Evolutionary conservation across 1,140 invertebrate species (phyloP).

Genomic region (Cydia fagiglandana): DNA sequence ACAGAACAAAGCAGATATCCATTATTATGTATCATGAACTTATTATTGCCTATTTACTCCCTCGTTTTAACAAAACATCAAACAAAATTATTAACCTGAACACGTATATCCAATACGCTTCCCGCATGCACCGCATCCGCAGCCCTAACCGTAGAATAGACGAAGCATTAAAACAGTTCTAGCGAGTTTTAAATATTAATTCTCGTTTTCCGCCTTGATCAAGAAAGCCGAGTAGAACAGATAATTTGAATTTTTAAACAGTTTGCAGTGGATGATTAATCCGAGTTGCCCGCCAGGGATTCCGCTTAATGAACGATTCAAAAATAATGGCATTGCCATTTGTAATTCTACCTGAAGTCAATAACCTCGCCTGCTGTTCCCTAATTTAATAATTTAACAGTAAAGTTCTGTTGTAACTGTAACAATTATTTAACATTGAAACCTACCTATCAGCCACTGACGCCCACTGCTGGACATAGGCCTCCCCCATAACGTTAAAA

Average conservation of each 20-base stretch:
- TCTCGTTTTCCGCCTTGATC: slow-evolving; percentile 43
- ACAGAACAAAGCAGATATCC: no score
- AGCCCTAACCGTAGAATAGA: slow-evolving; percentile 9
- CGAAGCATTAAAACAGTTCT: slow-evolving; percentile 36
- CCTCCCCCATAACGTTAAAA: no score
- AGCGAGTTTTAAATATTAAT: slow-evolving; percentile 59
- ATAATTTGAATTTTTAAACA: slow-evolving; percentile 65
- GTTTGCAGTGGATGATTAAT: slow-evolving; percentile 52
- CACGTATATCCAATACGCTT: background rate
- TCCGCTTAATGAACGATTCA: slow-evolving; percentile 37
- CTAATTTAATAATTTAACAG: background rate
- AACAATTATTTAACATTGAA: background rate
- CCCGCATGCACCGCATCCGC: background rate
- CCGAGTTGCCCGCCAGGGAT: slow-evolving; percentile 37
- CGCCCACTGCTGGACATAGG: no score
- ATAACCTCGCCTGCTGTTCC: background rate
- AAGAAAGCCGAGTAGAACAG: slow-evolving; percentile 48
- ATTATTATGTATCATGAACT: no score
- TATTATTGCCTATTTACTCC: no score
- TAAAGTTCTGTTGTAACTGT: background rate
- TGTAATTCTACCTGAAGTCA: background rate
- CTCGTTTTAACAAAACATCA: no score
- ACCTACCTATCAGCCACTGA: no score
- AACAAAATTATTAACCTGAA: no score
- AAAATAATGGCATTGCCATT: slow-evolving; percentile 27